A percentile compares a stretch with the other conserved stretches of the same genome.
phyloP scores from a whole-genome alignment of 2,888 invertebrate species.

The Pollenia angustigena region DNA sequence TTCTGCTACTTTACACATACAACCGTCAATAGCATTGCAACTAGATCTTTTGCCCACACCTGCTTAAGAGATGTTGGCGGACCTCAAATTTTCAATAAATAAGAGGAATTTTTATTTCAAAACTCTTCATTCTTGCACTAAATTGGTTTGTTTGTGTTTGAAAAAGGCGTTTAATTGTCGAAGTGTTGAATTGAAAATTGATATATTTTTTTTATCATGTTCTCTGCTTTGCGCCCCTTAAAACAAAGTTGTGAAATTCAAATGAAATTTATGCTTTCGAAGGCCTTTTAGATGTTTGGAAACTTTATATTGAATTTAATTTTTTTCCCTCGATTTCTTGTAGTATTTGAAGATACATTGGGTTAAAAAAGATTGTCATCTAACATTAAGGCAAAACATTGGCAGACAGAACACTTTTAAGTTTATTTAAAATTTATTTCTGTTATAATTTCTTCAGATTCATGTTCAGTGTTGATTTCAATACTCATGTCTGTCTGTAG shows the following conservation, averaged over 20 bases:
- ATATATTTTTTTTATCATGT: conserved; percentile 13
- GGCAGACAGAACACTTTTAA: conserved; percentile 28
- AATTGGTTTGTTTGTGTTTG: conserved; percentile 10
- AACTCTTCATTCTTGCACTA: conserved; percentile 13
- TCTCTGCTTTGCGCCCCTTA: neutral
- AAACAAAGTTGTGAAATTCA: conserved; percentile 46
- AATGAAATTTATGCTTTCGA: conserved; percentile 52
- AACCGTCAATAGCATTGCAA: too few relatives aligned
- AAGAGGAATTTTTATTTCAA: conserved; percentile 10
- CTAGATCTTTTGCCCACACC: too few relatives aligned
- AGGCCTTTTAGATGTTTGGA: conserved; percentile 42
- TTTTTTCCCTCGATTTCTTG: conserved; percentile 23
- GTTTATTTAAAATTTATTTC: conserved; percentile 8
- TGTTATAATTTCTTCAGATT: conserved; percentile 46
- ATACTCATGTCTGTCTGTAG: conserved; percentile 2
- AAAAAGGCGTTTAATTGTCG: conserved; percentile 36
- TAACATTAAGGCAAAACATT: conserved; percentile 50
- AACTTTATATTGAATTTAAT: conserved; percentile 49
- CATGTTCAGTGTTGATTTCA: conserved; percentile 52
- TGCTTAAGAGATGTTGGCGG: too few relatives aligned
- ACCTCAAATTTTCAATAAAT: neutral
- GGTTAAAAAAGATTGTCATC: conserved; percentile 68
- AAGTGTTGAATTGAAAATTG: conserved; percentile 58
- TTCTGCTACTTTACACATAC: too few relatives aligned
- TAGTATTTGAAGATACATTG: conserved; percentile 23